Conservation (phyloP, 2,888 invertebrate species). For the Odontothrips loti region DNA sequence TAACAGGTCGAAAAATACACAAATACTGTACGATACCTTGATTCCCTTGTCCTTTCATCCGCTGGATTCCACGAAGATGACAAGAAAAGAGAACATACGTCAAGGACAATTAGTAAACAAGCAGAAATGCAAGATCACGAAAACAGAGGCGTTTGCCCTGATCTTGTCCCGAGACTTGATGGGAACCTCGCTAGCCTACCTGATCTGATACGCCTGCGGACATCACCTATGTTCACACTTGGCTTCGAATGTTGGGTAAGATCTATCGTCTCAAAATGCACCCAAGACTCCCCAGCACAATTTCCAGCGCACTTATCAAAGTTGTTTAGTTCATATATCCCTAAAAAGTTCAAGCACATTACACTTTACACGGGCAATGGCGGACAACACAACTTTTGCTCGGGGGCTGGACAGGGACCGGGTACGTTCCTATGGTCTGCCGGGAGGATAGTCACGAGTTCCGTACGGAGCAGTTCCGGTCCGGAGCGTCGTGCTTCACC, state of each 20-base stretch:
- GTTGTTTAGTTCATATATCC: background rate
- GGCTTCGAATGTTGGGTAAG: constrained; percentile 13
- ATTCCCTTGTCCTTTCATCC: constrained; percentile 84
- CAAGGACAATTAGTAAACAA: constrained; percentile 42
- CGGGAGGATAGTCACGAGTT: too few species aligned
- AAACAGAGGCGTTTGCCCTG: too few species aligned
- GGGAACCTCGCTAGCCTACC: constrained; percentile 57
- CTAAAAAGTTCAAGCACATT: constrained; percentile 19
- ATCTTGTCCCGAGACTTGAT: too few species aligned
- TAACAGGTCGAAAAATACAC: constrained; percentile 36
- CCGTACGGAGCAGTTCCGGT: too few species aligned
- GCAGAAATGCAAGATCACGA: constrained; percentile 32
- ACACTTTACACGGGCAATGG: constrained; percentile 19
- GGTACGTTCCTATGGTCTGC: background rate
- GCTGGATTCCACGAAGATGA: constrained; percentile 54
- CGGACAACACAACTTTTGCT: constrained; percentile 25
- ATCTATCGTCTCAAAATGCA: background rate
- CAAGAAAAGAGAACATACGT: constrained; percentile 55
- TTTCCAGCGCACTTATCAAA: background rate
- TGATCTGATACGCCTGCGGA: constrained; percentile 89
- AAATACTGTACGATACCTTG: constrained; percentile 56
- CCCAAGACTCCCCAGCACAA: background rate
- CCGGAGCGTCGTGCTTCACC: too few species aligned
- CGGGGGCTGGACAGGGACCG: background rate
- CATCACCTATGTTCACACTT: constrained; percentile 50